Evolutionary conservation across 1,140 invertebrate genomes (phyloP), one percentile per base, ranked within the genome.

Genomic region (Sinella curviseta): DNA sequence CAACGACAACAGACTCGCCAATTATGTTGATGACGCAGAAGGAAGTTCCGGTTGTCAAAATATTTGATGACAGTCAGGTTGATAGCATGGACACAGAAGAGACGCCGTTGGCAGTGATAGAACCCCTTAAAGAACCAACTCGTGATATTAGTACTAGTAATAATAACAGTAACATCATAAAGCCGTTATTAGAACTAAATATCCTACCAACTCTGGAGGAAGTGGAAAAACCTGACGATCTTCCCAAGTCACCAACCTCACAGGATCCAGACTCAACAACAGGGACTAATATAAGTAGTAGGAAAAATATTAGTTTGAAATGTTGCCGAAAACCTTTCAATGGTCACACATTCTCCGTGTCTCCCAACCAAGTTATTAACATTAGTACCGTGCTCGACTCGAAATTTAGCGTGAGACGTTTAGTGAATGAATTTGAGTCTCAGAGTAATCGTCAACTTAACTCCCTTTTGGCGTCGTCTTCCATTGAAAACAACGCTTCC

Each of bases 301-400:
- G 55, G 28, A 80, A 80, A 31, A 80, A 78, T 57, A 82, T 48
- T 24, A 81, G 79, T 55, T 90, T 88, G 87, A 92, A 81, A 86
- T 91, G 17, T 89, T 92, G 67, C 84, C 85, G 77, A 83, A 85
- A 77, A 86, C 85, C 81, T 70, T 85, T 35, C 80, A 94, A 94
- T 85, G 94, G 94, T 0, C 90, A 93, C 83, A 92, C 92, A 39
- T 96, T 95, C 86, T 95, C 93, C 86, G 94, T 95, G 12, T 95
- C 94, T 31, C 94, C 94, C 82, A 96, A 96, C 85, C 93, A 94
- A 88, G 94, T 95, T 79, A 91, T 95, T 34, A 91, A 94, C 83
- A 88, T 95, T 75, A 89, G 90, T 77, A 75, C 83, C 67, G 57
- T 80, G 28, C 54, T 67, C 60, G 79, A 82, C 80, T 81, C 78